Conservation (phyloP, 2,888 invertebrate species). For the Acleris sparsana region DNA sequence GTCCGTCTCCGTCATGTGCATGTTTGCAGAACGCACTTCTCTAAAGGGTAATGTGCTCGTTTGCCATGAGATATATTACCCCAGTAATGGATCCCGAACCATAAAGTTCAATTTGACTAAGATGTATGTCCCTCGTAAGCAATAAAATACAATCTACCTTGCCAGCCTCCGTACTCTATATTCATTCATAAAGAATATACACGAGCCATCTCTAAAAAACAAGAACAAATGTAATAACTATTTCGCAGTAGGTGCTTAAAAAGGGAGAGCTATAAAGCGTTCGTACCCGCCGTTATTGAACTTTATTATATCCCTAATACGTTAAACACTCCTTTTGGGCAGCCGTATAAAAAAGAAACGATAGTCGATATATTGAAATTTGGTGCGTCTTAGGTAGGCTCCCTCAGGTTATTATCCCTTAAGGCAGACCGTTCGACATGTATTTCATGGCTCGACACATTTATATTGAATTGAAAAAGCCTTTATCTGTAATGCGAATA, state of each 20-base stretch:
- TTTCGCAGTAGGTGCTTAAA: slow-evolving; percentile 9
- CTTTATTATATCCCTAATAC: too few species aligned
- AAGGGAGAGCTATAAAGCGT: too few species aligned
- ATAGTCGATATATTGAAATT: not conserved
- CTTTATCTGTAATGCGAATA: slow-evolving; percentile 10
- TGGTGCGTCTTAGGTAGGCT: too few species aligned
- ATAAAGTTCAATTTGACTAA: slow-evolving; percentile 62
- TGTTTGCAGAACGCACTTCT: slow-evolving; percentile 4
- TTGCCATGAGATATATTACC: slow-evolving; percentile 47
- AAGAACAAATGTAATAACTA: slow-evolving; percentile 42
- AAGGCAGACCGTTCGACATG: slow-evolving; percentile 1
- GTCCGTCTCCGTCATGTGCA: too few species aligned
- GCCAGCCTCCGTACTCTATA: slow-evolving; percentile 51
- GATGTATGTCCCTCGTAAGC: slow-evolving; percentile 55
- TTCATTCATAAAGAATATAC: slow-evolving; percentile 53
- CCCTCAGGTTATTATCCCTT: slow-evolving; percentile 1
- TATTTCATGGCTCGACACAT: not conserved
- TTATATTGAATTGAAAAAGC: slow-evolving; percentile 5
- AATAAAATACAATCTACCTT: slow-evolving; percentile 53
- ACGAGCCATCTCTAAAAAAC: slow-evolving; percentile 44
- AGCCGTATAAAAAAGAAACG: slow-evolving; percentile 12
- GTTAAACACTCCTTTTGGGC: not conserved
- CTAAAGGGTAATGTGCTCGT: slow-evolving; percentile 33
- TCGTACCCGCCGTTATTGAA: too few species aligned
- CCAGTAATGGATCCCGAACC: slow-evolving; percentile 49